Percentiles rank a stretch among this genome's conserved stretches.
Evolutionary conservation across 1,140 invertebrate species (phyloP).

Genomic region (Scaptomyza hsui): DNA sequence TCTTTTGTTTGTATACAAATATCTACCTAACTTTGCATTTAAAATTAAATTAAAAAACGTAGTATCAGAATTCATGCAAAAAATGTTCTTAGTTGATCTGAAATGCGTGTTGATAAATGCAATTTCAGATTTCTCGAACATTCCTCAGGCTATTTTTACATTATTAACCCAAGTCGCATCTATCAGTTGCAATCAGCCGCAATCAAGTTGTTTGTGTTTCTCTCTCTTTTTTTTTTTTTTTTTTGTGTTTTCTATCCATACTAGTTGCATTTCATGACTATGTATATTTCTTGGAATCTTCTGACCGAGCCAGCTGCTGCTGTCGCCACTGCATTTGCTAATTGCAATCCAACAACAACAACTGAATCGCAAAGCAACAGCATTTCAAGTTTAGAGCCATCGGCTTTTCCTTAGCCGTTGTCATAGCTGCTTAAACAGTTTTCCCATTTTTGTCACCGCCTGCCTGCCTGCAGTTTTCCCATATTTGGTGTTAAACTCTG

Average conservation of each 20-base stretch:
- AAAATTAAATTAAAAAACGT: too few species aligned
- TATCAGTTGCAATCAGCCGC: slow-evolving; percentile 28
- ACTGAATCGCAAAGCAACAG: slow-evolving; percentile 38
- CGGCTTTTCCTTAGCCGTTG: slow-evolving; percentile 43
- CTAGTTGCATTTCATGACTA: slow-evolving; percentile 49
- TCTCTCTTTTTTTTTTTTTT: neutral
- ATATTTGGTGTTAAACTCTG: slow-evolving; percentile 32
- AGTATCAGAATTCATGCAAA: too few species aligned
- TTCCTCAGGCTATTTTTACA: slow-evolving; percentile 40
- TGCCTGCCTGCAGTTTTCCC: slow-evolving; percentile 11
- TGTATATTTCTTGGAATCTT: slow-evolving; percentile 53
- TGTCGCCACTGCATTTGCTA: slow-evolving; percentile 35
- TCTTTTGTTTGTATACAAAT: too few species aligned
- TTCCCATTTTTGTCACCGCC: slow-evolving; percentile 34
- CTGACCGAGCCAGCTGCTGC: slow-evolving; percentile 13
- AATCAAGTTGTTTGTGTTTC: slow-evolving; percentile 26
- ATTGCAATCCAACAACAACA: slow-evolving; percentile 43
- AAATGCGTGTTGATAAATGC: slow-evolving; percentile 32
- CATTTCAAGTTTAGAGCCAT: slow-evolving; percentile 38
- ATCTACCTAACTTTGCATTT: too few species aligned
- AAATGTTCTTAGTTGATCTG: too few species aligned
- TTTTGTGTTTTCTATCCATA: neutral
- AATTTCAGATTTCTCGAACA: slow-evolving; percentile 25
- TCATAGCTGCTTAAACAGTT: slow-evolving; percentile 35
- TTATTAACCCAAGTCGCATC: slow-evolving; percentile 20